Evolutionary conservation across 1,140 invertebrate genomes (phyloP).

Genomic region (Batillaria attramentaria): DNA sequence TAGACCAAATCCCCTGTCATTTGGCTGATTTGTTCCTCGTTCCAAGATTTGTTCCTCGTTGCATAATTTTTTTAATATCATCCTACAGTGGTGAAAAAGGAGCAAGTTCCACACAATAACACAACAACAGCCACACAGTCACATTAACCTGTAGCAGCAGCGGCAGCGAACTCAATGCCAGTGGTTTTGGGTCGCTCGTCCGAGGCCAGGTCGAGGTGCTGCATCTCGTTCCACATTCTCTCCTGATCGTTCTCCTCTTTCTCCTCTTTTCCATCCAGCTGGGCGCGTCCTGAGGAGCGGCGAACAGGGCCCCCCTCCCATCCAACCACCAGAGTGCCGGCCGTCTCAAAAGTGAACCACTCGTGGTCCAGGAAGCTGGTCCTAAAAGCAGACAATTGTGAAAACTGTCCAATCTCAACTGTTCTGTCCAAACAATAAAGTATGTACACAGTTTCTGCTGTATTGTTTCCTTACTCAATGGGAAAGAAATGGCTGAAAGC

Average conservation of each 20-base stretch:
- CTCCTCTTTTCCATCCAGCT: neutral
- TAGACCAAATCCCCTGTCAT: no score
- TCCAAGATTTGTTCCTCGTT: no score
- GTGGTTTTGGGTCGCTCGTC: constrained; percentile 52
- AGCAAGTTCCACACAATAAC: no score
- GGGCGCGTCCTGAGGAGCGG: constrained; percentile 26
- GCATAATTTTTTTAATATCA: no score
- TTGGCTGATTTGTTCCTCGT: no score
- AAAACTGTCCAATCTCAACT: no score
- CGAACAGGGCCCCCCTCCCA: constrained; percentile 64
- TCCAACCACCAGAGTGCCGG: constrained; percentile 66
- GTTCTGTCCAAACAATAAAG: no score
- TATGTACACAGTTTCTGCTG: no score
- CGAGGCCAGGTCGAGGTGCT: constrained; percentile 47
- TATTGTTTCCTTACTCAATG: neutral
- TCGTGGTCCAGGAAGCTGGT: constrained; percentile 67
- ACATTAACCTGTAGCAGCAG: constrained; percentile 66
- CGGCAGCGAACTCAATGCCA: constrained; percentile 69
- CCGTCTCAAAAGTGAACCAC: constrained; percentile 70
- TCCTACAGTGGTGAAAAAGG: no score
- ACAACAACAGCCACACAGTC: no score
- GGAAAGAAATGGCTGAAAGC: neutral
- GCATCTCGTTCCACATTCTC: constrained; percentile 18
- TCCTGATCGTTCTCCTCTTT: constrained; percentile 10
- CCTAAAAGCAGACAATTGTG: constrained; percentile 45